Percentiles rank a stretch among this genome's conserved stretches.
phyloP scores from a whole-genome alignment of 2,888 invertebrate genomes.

The Prionchulus punctatus region DNA sequence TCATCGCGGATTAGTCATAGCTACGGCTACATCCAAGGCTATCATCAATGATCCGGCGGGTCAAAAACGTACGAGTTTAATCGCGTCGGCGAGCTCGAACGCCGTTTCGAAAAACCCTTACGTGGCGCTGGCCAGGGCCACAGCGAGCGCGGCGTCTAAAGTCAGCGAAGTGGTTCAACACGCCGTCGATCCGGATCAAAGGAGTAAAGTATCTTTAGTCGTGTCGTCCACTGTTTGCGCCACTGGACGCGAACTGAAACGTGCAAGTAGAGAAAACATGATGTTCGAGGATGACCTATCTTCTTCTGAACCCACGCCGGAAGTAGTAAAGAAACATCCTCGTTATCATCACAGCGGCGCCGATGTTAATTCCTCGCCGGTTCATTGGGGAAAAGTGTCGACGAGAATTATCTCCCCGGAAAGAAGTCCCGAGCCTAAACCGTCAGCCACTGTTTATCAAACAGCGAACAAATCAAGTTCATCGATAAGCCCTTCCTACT shows the following conservation, averaged over 20 bases:
- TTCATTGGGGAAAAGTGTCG: too few species aligned
- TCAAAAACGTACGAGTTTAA: neutral
- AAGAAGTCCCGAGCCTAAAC: too few species aligned
- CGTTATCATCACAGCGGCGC: too few species aligned
- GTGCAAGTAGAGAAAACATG: neutral
- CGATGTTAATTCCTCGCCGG: too few species aligned
- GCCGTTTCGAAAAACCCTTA: conserved; percentile 7
- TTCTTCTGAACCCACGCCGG: too few species aligned
- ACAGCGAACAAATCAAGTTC: too few species aligned
- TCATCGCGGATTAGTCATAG: neutral
- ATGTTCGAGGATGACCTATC: too few species aligned
- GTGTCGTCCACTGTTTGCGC: neutral
- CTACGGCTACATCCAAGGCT: conserved; percentile 1
- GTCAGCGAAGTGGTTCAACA: neutral
- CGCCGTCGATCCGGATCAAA: neutral
- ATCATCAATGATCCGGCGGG: conserved; percentile 4
- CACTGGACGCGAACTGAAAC: neutral
- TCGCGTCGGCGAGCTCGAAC: conserved; percentile 1
- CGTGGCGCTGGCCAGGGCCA: conserved; percentile 8
- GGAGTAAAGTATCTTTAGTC: neutral
- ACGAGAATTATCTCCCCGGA: too few species aligned
- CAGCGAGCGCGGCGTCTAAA: conserved; percentile 4
- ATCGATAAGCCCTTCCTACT: too few species aligned
- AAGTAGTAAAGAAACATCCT: too few species aligned
- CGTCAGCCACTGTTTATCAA: too few species aligned